Percentiles rank a stretch among this genome's conserved stretches.
Evolutionary conservation across 2,113 vertebrate species (phyloP).

Genomic region (Notarius lentiginosus): DNA sequence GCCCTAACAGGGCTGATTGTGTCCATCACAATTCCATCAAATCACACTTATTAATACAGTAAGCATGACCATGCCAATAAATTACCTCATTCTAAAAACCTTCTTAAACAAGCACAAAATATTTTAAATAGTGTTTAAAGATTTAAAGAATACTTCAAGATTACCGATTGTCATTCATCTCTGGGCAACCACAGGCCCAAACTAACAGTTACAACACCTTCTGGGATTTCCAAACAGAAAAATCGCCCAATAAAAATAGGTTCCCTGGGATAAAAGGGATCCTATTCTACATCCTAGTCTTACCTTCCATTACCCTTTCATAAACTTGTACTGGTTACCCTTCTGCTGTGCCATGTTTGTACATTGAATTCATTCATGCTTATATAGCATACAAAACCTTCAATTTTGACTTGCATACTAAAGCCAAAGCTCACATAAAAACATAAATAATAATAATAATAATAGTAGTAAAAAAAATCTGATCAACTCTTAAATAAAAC

Average conservation of each 20-base stretch:
- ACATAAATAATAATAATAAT: neutral
- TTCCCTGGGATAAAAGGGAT: neutral
- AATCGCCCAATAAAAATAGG: constrained; percentile 10
- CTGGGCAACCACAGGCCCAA: constrained; percentile 62
- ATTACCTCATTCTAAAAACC: neutral
- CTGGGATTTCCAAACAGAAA: constrained; percentile 23
- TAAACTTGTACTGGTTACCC: neutral
- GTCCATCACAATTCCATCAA: constrained; percentile 36
- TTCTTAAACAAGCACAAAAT: constrained; percentile 31
- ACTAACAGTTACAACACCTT: constrained; percentile 62
- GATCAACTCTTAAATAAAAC: constrained; percentile 5
- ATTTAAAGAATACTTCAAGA: constrained; percentile 34
- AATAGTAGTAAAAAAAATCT: neutral
- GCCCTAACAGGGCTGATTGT: constrained; percentile 42
- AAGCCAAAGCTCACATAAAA: constrained; percentile 19
- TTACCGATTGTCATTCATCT: constrained; percentile 50
- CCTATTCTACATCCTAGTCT: constrained; percentile 2
- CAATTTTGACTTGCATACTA: neutral
- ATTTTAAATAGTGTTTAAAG: constrained; percentile 32
- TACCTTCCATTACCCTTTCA: constrained; percentile 12
- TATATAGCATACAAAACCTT: constrained; percentile 4
- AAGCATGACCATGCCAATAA: constrained; percentile 24
- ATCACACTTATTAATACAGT: constrained; percentile 28
- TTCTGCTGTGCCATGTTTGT: neutral
- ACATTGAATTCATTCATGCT: constrained; percentile 1